Base-by-base conservation (phyloP, 2,113 vertebrate genomes). In the Nibea coibor region DNA sequence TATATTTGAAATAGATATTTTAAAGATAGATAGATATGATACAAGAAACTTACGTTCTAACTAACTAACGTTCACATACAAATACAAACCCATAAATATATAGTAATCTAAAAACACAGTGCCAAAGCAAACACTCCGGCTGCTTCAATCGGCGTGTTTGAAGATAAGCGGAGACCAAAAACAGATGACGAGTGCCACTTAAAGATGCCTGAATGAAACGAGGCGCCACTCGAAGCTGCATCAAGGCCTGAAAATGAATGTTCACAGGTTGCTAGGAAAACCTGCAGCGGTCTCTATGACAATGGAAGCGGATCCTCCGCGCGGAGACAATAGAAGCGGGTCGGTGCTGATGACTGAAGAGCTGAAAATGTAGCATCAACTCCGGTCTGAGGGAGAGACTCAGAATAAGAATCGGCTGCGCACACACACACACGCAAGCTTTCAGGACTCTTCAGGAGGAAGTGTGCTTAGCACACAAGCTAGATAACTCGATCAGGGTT, bases 151-250 rank as follows among this genome's bases (percentile, higher is more conserved):
- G 17, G 24, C 0, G 39, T 26, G 71, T 67, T 74, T 82, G 72
- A 80, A 85, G 71, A 75, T 24, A 7, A 73, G 59, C 48, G 39
- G 19, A 26, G 11, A 83, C 73, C 24, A 39, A 85, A 57, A 81
- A 26, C 24, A 26, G 62, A 53, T 20, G 59, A 54, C 4, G 35
- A 90, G 81, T 11, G 56, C 81, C 85, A 90, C 83, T 89, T 88
- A 35, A 83, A 45, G 58, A 69, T 11, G 72, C 12, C 26, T 77
- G 82, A 88, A 75, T 84, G 26, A 78, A 86, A 61, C 65, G 10
- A 19, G 56, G 48, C 5, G 22, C 31, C 53, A 62, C 67, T 85
- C 54, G 24, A 76, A 48, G 63, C 45, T 67, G 53, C 80, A 53
- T 39, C n/a, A 11, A 26, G 67, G 77, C 26, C 63, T 78, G 59